phyloP scores from a whole-genome alignment of 2,888 invertebrate genomes.

The Macrostomum cliftonense region DNA sequence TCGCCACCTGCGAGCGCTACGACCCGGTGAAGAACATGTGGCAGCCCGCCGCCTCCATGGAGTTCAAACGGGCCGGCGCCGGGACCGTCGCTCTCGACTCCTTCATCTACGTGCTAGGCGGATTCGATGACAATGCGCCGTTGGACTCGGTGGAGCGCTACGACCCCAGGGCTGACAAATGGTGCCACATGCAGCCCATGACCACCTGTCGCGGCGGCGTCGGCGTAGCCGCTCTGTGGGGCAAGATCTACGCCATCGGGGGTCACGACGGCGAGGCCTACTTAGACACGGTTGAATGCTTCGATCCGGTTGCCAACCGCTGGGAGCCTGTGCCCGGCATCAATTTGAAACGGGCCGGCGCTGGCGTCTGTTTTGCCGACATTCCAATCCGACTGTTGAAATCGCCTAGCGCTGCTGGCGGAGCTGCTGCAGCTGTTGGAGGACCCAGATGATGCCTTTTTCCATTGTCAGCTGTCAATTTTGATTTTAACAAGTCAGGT shows the following conservation, averaged over 20 bases:
- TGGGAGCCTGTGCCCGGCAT: conserved; percentile 21
- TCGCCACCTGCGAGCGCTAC: conserved; percentile 40
- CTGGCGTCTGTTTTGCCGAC: conserved; percentile 19
- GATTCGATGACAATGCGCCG: conserved; percentile 32
- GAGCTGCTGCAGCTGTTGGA: no score
- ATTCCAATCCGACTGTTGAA: not conserved
- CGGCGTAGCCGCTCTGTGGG: conserved; percentile 29
- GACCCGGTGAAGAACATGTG: conserved; percentile 39
- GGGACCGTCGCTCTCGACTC: conserved; percentile 40
- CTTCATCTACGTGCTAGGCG: conserved; percentile 35
- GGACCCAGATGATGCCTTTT: no score
- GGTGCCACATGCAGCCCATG: conserved; percentile 15
- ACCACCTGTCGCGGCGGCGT: conserved; percentile 21
- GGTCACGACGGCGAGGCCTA: conserved; percentile 24
- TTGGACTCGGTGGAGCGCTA: conserved; percentile 17
- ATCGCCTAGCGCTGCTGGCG: no score
- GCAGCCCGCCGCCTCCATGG: conserved; percentile 37
- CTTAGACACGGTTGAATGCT: conserved; percentile 15
- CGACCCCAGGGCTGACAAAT: conserved; percentile 12
- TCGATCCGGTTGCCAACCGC: conserved; percentile 7
- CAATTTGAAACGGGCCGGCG: conserved; percentile 23
- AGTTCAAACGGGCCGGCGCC: conserved; percentile 39
- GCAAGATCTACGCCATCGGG: conserved; percentile 30
- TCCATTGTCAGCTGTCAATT: no score
- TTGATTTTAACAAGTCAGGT: no score